Evolutionary conservation across 2,888 invertebrate genomes (phyloP), one percentile per base, ranked within the genome.

Genomic region (Acrobasis suavella): DNA sequence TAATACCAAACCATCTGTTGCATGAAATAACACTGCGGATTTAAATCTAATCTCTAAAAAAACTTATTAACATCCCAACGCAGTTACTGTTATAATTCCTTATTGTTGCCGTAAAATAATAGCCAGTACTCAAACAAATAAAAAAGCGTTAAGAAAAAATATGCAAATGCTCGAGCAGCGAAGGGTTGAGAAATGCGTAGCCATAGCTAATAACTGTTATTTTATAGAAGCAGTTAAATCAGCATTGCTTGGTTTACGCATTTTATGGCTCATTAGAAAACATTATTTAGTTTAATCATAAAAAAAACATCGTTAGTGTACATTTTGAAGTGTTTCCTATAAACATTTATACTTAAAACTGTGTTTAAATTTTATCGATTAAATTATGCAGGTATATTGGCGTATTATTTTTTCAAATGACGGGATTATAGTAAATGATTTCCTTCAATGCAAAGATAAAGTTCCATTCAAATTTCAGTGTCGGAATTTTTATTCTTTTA

Each of bases 21-120:
- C 67, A 62, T 65, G 69, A 69, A 71, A 69, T 70, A 55, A 65
- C 65, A 70, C 66, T 75, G 77, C 72, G 74, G 75, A 74, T 78
- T 76, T 68, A 73, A 73, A 73, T 71, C 64, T 63, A 75, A 73
- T 70, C 68, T 68, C 69, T 79, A 75, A 87, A 87, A 87, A 89
- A 89, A 81, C 82, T 70, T 72, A 88, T 89, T 89, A 85, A 74
- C 89, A 90, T 90, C 76, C 82, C 81, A 89, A 89, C 82, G 67
- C 73, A 75, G 77, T 69, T 70, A 85, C 83, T 78, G 82, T 83
- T 82, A 83, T 85, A 85, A 87, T 84, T 84, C 80, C 70, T 70
- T 75, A 82, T 87, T 86, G 84, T 69, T 67, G 56, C 64, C 64
- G 72, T 75, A 80, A 78, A 85, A 84, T 84, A 85, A 86, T 85